Evolutionary conservation across 2,888 invertebrate genomes (phyloP), one percentile per base, ranked within the genome.

Genomic region (Malthinus seriepunctatus): DNA sequence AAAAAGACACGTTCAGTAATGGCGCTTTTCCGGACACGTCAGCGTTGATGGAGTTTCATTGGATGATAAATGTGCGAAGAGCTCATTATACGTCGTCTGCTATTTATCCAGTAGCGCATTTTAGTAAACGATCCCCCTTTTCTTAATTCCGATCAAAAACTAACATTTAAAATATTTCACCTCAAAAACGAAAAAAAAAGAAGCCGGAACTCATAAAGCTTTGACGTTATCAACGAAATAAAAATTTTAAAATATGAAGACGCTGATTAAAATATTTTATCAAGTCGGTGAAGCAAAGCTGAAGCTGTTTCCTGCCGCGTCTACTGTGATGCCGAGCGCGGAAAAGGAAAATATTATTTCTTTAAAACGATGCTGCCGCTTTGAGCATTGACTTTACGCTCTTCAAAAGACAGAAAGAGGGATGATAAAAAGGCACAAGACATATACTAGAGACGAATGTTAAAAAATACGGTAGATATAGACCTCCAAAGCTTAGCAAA

Each of bases 1-100:
- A 73, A 72, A 67, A 70, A 73, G 76, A 74, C 71, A 71, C 73
- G 73, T 73, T 71, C 66, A 59, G 73, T 75, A 77, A 76, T 76
- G 76, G 75, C 73, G 73, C 69, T 73, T 71, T 75, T 77, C 76
- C 76, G 76, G 71, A 67, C 70, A 69, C 71, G 76, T 76, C 75
- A 75, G 63, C 65, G 49, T 65, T 73, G 74, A 76, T 73, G 70
- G 73, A 67, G 71, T 71, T 72, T 72, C 75, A 69, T 71, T 71
- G 71, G 73, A 76, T 77, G 76, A 77, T 77, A 74, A 77, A 77
- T 76, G 74, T 72, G 69, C 69, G 65, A 67, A 66, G 69, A 72
- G 73, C 71, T 77, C 74, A 74, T 76, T 75, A 75, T 70, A 67
- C 68, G 69, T 69, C 69, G 62, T 66, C 66, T 65, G 63, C 61